Base-by-base conservation (phyloP, 2,888 invertebrate species). In the Sarcophaga carnaria region DNA sequence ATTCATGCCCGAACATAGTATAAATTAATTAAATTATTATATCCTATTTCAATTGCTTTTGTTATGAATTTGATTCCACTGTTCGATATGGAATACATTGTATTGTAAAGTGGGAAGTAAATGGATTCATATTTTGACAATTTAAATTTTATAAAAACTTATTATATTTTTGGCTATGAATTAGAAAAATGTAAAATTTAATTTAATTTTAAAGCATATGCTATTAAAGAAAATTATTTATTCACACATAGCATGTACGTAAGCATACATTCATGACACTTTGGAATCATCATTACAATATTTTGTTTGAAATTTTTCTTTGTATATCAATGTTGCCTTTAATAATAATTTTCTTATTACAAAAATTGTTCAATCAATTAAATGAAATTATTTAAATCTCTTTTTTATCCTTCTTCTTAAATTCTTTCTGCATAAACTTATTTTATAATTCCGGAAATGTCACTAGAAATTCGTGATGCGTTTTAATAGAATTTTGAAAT, bases 401-500 rank as follows among this genome's bases (percentile, higher is more conserved):
- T 49, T 11, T 4, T 14, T 22, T 45, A 14, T 62, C n/a, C 49
- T 66, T 49, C 25, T 17, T 14, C 4, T 22, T 14, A 5, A 76
- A 70, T n/a, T 27, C 27, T 27, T 37, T 6, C 12, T 25, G 14
- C 14, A 66, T 22, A 22, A 66, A 66, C 27, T 22, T 66, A 2
- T 12, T n/a, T 25, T 62, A 12, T 62, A 45, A 79, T 84, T 71
- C 83, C 75, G 83, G 83, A 86, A 79, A 83, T 83, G 83, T 83
- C 80, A 80, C 17, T 60, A 72, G 27, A 71, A 27, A 83, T 83
- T 80, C 25, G 72, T 76, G 76, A 69, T 67, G 66, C 71, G 67
- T 60, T 83, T 54, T 54, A 75, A 63, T n/a, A 67, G 11, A 86
- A 83, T 60, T 86, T 54, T 86, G 83, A 80, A 86, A 77, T 69